These are phyloP conservation scores for Phallusia fumigata DNA, from an alignment of 23 tunicate genomes.

Conservation along the genomic window DNA sequence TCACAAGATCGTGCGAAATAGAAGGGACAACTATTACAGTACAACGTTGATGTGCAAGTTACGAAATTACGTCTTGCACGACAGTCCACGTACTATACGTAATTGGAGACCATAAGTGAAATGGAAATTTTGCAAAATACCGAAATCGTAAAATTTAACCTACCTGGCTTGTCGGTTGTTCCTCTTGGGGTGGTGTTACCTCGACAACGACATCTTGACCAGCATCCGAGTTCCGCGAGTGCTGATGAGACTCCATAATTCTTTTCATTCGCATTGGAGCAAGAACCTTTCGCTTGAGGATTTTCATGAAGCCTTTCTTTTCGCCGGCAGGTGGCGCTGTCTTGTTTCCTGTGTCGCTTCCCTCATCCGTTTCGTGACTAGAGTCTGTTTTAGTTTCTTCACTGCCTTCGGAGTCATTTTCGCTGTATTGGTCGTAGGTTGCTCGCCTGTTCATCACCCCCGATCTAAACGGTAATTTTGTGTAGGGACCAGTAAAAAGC, in stretches of 20 bases:
- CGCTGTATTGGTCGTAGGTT: background rate
- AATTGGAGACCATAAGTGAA: too few species aligned
- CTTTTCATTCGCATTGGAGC: constrained; percentile 48
- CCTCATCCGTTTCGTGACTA: background rate
- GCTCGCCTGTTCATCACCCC: constrained; percentile 15
- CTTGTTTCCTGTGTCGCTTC: background rate
- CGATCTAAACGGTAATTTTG: background rate
- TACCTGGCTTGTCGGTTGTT: constrained; percentile 5
- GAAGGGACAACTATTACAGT: too few species aligned
- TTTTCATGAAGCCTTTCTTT: constrained; percentile 37
- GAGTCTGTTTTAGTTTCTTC: background rate
- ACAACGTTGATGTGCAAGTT: too few species aligned
- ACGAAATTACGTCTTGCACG: too few species aligned
- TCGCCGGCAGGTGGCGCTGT: background rate
- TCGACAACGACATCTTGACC: background rate
- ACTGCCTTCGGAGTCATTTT: background rate
- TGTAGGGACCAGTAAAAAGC: background rate
- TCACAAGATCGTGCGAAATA: too few species aligned
- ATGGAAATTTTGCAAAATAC: too few species aligned
- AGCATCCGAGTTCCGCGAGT: background rate
- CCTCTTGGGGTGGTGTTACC: background rate
- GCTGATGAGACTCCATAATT: constrained; percentile 18
- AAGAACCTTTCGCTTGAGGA: constrained; percentile 38
- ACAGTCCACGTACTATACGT: too few species aligned
- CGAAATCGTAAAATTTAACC: too few species aligned